These are phyloP conservation scores for Trematomus bernacchii DNA, from an alignment of 2,797 vertebrate species.

Conservation along the genomic window DNA sequence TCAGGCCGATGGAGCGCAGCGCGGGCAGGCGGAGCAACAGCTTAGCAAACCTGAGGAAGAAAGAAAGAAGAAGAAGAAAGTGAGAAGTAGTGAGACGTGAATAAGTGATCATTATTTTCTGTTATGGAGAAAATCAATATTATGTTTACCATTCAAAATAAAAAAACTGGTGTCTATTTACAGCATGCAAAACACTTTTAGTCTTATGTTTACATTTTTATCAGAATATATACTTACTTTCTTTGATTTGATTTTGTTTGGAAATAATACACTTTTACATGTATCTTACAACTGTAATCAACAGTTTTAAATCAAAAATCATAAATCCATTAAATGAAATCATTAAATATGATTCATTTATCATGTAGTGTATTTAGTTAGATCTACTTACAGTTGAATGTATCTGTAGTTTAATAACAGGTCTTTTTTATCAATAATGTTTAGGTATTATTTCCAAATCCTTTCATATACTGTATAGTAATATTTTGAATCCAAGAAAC, in stretches of 20 bases:
- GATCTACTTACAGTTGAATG: constrained; percentile 2
- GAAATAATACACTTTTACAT: background rate
- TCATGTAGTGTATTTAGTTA: background rate
- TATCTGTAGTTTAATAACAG: background rate
- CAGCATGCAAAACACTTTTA: no score
- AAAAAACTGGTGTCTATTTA: background rate
- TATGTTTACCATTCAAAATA: background rate
- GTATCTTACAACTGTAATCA: background rate
- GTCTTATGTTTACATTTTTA: background rate
- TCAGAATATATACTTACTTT: background rate
- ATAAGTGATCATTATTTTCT: background rate
- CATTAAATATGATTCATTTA: background rate
- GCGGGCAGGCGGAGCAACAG: constrained; percentile 94
- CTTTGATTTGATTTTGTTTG: background rate
- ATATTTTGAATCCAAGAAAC: background rate
- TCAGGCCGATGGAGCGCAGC: constrained; percentile 94
- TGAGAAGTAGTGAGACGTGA: background rate
- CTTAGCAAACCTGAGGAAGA: constrained; percentile 89
- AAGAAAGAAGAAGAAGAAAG: background rate
- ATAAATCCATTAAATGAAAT: background rate
- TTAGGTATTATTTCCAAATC: background rate
- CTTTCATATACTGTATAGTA: background rate
- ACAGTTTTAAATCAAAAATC: background rate
- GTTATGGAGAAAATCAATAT: background rate
- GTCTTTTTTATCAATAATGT: background rate